Evolutionary conservation across 2,888 invertebrate genomes (phyloP), one percentile per base, ranked within the genome.

Genomic region (Eumacrocentrus americanus): DNA sequence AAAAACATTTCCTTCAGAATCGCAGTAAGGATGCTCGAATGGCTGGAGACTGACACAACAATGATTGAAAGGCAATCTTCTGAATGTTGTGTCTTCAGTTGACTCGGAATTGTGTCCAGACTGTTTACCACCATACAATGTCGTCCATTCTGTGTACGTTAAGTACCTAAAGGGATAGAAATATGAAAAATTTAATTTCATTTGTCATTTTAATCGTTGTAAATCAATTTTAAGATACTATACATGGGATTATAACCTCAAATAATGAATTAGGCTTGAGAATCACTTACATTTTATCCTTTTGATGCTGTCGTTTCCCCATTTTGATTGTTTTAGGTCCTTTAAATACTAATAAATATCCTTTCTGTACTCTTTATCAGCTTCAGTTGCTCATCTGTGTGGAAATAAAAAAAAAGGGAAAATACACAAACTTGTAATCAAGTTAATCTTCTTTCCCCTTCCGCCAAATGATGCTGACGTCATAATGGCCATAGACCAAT

Each of bases 271-370:
- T 48, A 18, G 42, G 42, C 35, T 38, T 22, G 46, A 37, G 34
- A 40, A 42, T 37, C 7, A 58, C 83, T 82, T 84, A 91, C 94
- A 95, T 91, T 88, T 95, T 95, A 84, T 95, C 95, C 76, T 95
- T 95, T 78, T 95, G 95, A 83, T 95, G 95, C 76, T 95, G 95
- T 70, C 92, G 85, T 84, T 95, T 95, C 68, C 95, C 95, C 95
- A 95, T 95, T 78, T 86, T 91, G 70, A 63, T 23, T 6, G n/a
- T 29, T 48, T 34, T 12, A 22, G 12, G 6, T 12, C n/a, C n/a
- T 38, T 1, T 3, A 23, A 25, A 40, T 40, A 16, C n/a, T 34
- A 16, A 16, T 35, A 14, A 25, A 23, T 23, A 11, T 47, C n/a
- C 20, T 23, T 47, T n/a, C n/a, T n/a, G n/a, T n/a, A n/a, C n/a